A percentile compares a stretch with the other conserved stretches of the same genome.
These are phyloP conservation scores for Palythoa caribaeorum DNA, from an alignment of 92 coral and sea anemone species.

Conservation along the genomic window DNA sequence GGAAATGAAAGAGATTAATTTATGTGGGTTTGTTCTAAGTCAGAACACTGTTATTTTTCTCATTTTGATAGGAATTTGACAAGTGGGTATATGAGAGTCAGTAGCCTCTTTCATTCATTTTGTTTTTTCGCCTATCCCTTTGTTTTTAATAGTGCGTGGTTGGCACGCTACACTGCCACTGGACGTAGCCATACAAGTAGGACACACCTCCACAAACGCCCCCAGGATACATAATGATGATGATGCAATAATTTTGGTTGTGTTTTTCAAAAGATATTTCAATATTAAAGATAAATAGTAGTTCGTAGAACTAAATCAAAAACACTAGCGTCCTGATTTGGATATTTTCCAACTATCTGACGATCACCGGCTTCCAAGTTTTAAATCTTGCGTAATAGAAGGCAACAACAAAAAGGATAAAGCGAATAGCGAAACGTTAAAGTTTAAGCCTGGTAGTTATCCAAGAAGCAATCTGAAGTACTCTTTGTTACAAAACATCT, in stretches of 20 bases:
- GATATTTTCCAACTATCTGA: background rate
- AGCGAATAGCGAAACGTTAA: background rate
- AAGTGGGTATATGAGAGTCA: no score
- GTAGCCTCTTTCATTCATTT: no score
- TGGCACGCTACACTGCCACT: no score
- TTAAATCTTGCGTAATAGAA: no score
- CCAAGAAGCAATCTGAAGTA: background rate
- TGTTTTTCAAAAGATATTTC: no score
- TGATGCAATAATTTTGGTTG: background rate
- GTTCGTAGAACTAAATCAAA: background rate
- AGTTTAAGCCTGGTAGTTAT: background rate
- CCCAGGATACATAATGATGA: slow-evolving; percentile 10
- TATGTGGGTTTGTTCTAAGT: no score
- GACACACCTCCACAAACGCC: slow-evolving; percentile 60
- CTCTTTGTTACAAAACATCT: background rate
- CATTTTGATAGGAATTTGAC: no score
- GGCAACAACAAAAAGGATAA: no score
- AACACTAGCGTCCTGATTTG: background rate
- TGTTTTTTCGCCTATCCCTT: no score
- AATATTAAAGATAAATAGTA: background rate
- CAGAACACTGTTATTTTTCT: no score
- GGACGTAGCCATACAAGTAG: background rate
- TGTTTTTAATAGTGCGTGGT: no score
- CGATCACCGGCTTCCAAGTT: background rate
- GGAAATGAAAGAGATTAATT: no score